Evolutionary conservation across 1,140 invertebrate genomes (phyloP).

Genomic region (Lerema accius): DNA sequence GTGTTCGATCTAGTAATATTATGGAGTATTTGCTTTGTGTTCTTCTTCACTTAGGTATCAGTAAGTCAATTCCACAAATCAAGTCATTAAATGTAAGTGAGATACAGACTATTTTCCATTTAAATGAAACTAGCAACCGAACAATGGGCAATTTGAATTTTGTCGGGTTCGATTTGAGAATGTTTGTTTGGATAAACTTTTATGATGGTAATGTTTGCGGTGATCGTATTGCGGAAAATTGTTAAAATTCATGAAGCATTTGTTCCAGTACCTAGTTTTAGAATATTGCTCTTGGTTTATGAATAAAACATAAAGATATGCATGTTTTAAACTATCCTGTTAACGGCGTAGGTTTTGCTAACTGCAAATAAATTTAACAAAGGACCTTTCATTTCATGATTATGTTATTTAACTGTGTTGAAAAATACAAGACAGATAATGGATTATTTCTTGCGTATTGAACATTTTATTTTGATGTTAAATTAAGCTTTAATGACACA

Average conservation of each 20-base stretch:
- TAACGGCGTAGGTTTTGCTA: neutral
- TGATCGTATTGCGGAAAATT: slow-evolving; percentile 27
- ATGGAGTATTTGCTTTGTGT: slow-evolving; percentile 62
- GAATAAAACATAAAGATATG: slow-evolving; percentile 12
- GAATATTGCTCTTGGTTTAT: neutral
- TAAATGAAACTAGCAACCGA: slow-evolving; percentile 32
- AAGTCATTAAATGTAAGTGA: slow-evolving; percentile 59
- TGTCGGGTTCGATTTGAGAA: slow-evolving; percentile 33
- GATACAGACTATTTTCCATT: slow-evolving; percentile 59
- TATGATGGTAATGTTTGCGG: slow-evolving; percentile 17
- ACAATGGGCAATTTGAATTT: slow-evolving; percentile 48
- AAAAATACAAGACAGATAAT: no score
- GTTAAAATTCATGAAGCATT: slow-evolving; percentile 30
- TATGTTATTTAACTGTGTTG: no score
- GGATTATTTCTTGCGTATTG: no score
- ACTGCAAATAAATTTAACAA: neutral
- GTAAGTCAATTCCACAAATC: slow-evolving; percentile 35
- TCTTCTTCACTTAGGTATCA: slow-evolving; percentile 66
- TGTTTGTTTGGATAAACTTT: slow-evolving; percentile 33
- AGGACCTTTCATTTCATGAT: neutral
- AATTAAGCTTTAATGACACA: neutral
- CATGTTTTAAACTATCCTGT: neutral
- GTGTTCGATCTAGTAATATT: slow-evolving; percentile 46
- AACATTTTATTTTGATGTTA: no score
- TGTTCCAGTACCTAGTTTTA: slow-evolving; percentile 13